A percentile compares a stretch with the other conserved stretches of the same genome.
Evolutionary conservation across 2,888 invertebrate species (phyloP).

Genomic region (Hirtodrosophila alboralis): DNA sequence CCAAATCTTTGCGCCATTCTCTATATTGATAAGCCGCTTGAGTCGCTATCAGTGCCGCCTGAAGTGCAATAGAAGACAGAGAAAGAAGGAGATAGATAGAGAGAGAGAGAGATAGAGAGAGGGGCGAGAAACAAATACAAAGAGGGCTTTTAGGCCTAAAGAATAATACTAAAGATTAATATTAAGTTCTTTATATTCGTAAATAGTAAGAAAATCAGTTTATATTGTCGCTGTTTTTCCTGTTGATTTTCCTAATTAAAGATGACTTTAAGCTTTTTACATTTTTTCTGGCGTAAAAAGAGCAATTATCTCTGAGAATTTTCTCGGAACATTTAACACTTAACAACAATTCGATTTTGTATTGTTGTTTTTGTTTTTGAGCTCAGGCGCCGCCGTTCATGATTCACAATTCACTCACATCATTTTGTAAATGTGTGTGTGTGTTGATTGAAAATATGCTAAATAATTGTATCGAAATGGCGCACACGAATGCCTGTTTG

Average conservation of each 20-base stretch:
- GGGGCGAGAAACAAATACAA: no score
- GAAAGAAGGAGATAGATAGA: not conserved
- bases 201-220: no score
- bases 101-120: not conserved
- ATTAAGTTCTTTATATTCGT: no score
- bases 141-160: not conserved
- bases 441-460: slow-evolving; percentile 70
- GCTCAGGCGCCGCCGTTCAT: slow-evolving; percentile 29
- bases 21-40: slow-evolving; percentile 31
- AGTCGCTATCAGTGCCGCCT: slow-evolving; percentile 28
- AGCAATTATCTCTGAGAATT: no score
- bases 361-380: slow-evolving; percentile 15
- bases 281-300: slow-evolving; percentile 1
- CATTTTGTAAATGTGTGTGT: slow-evolving; percentile 13
- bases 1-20: slow-evolving; percentile 43
- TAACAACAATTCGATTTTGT: slow-evolving; percentile 27
- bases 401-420: slow-evolving; percentile 53
- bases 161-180: no score
- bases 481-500: slow-evolving; percentile 28
- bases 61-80: slow-evolving; percentile 24
- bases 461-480: slow-evolving; percentile 68
- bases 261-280: not conserved
- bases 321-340: slow-evolving; percentile 31
- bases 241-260: slow-evolving; percentile 2
- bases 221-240: no score